Evolutionary conservation across 2,797 vertebrate species (phyloP), one percentile per base, ranked within the genome.

Genomic region (Pseudopleuronectes americanus): DNA sequence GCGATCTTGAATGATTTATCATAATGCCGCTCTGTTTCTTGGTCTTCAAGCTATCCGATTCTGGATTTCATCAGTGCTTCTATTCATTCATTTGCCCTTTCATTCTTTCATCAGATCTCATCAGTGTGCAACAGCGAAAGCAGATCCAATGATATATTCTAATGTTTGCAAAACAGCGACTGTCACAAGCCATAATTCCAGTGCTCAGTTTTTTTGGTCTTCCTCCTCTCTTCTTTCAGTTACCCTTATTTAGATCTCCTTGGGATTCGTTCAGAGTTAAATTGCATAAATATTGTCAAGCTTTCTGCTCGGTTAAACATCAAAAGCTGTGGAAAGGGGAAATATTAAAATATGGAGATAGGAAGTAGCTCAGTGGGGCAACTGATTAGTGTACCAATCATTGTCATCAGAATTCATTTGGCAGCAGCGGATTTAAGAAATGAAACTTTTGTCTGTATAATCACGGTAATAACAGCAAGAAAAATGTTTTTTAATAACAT

Each of bases 1-100:
- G 87, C 69, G 89, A 89, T 84, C 77, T 76, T 83, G 66, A 88
- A 79, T 90, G 84, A 86, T 88, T 90, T 84, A 87, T 79, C 63
- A 73, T 73, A 71, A 74, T 47, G 83, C 62, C n/a, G 53, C 72
- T 58, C 56, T 23, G 74, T 76, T 81, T 43, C 65, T 77, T 6
- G 12, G 43, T 45, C 79, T 76, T 87, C 60, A 67, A 59, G 52
- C 77, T 64, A 77, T 81, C 79, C 74, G 54, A 81, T 88, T 74
- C 33, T 47, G 55, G 70, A 76, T 82, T 79, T 76, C 76, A 84
- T 88, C 81, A 66, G 45, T 74, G 36, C 76, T 68, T 77, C 64
- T 28, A 83, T 74, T 79, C 80, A 74, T 77, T 83, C 38, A 81
- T 87, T 77, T 57, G 58, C 47, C 66, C 56, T 59, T 54, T 69